Base-by-base conservation (phyloP, 2,113 vertebrate genomes). In the Clarias batrachus region DNA sequence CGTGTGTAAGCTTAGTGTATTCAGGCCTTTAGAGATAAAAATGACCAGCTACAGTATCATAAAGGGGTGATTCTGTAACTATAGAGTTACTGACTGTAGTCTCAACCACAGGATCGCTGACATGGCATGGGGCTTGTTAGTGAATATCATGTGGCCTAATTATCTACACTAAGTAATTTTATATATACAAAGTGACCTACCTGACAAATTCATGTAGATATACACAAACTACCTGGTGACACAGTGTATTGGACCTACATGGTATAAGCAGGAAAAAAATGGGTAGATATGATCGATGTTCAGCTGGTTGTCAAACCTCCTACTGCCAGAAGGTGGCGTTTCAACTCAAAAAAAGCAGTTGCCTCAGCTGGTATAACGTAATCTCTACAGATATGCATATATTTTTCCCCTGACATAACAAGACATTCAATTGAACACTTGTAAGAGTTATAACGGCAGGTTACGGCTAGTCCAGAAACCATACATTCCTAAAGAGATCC, bases 401-500 rank as follows among this genome's bases (percentile, higher is more conserved):
- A 71, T 65, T 41, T 66, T 81, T 56, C 4, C 54, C 78, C 23
- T 68, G 16, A 81, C 63, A 71, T 73, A 87, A 83, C 88, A 81
- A 81, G 63, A 57, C 92, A 16, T n/a, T 81, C 87, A 90, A 70
- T 21, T 11, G 21, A 60, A 68, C 25, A 16, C 17, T 65, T 83
- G 27, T 59, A 84, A 56, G 59, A 54, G 13, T 27, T 59, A 80
- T 59, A 80, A 85, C 57, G 65, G 41, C 62, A 81, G 65, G 52
- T 12, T 73, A 71, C 21, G 21, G 37, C 33, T 48, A 76, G 3
- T 33, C 30, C 63, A 80, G 62, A 68, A 68, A 57, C 19, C 57
- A 59, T 77, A 82, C 86, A 87, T 87, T 87, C 86, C 68, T 87
- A 37, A 87, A 87, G 17, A n/a, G 59, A 60, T 87, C 70, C 9